Evolutionary conservation across 1,140 invertebrate species (phyloP), one percentile per base, ranked within the genome.

Genomic region (Drosophila dunni): DNA sequence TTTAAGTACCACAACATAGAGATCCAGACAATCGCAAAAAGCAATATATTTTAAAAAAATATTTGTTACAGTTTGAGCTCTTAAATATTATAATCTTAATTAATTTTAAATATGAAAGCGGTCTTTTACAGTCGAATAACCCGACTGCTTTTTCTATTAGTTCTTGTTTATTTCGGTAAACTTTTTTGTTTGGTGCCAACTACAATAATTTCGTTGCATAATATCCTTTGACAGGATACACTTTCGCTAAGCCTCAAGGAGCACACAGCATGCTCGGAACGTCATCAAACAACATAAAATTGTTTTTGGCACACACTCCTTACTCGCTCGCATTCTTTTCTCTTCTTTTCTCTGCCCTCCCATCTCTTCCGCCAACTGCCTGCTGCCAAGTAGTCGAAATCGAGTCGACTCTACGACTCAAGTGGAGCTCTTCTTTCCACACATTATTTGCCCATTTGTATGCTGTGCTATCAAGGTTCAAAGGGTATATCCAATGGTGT

Each of bases 141-240:
- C 5, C 4, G 24, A 3, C 24, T 29, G 24, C 24, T 29, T 29
- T 6, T 29, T 0, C 24, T 29, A 29, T 29, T 29, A 29, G 24
- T 29, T 29, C 6, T 38, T 69, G 50, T 70, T 69, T 75, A 62
- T 79, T 58, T 40, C n/a, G 63, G 64, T 69, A 67, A 76, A 63
- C 42, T 73, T 79, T 70, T 65, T 79, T 78, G 63, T 78, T 77
- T 74, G 74, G 69, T 77, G 75, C 61, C 75, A 78, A 79, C 58
- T 74, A 78, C 75, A 79, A 79, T 78, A 79, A 78, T 75, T 79
- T 78, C 61, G 70, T 66, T 75, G 75, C 78, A 78, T 78, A 79
- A 79, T 78, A 78, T 70, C 70, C 75, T 79, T 79, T 79, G 78
- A 78, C 78, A 79, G 78, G 78, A 79, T 79, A 79, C 78, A 79